These are phyloP conservation scores for Struthidea cinerea DNA, from an alignment of 2,113 vertebrate species.

Conservation along the genomic window DNA sequence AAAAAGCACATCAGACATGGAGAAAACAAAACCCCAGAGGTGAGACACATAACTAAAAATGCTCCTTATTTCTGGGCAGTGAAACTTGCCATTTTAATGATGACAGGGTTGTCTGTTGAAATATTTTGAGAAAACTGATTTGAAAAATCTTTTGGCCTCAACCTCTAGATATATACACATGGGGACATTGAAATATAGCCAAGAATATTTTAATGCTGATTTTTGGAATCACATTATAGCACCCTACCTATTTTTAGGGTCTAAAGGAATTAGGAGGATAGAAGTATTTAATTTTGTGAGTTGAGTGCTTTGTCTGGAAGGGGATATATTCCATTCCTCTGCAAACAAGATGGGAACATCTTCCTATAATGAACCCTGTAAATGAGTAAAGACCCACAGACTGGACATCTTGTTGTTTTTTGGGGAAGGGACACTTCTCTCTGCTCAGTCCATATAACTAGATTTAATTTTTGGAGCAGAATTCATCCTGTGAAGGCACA, in stretches of 20 bases:
- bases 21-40: conserved; percentile 7
- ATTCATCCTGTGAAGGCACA: not conserved
- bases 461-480: not conserved
- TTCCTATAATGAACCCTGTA: not conserved
- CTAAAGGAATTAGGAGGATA: not conserved
- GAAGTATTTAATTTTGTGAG: not conserved
- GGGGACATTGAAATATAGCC: not conserved
- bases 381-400: not conserved
- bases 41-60: not conserved
- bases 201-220: not conserved
- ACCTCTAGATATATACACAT: not conserved
- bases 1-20: not conserved
- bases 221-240: not conserved
- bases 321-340: not conserved
- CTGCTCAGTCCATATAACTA: not conserved
- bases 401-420: not conserved
- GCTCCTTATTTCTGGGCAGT: not conserved
- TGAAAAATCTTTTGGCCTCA: not conserved
- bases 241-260: not conserved
- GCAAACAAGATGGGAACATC: not conserved
- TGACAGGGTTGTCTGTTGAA: not conserved
- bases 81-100: conserved; percentile 28
- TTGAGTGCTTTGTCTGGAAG: not conserved
- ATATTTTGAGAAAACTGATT: not conserved
- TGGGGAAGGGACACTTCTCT: not conserved